A percentile compares a stretch with the other conserved stretches of the same genome.
Conservation (phyloP, 2,797 vertebrate species). For the Enteromius unitaeniatus region DNA sequence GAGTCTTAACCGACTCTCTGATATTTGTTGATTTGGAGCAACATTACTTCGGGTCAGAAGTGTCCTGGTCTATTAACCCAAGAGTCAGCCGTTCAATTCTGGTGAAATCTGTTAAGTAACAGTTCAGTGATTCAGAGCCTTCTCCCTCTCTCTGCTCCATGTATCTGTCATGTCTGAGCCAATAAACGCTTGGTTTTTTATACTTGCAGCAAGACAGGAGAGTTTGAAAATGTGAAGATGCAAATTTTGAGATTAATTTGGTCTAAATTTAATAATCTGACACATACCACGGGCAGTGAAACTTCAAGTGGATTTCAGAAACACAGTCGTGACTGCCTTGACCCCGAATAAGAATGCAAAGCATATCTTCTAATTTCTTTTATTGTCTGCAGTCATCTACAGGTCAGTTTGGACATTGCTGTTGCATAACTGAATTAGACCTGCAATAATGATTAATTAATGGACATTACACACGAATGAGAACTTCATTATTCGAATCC, state of each 20-base stretch:
- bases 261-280: background rate
- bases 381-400: conserved; percentile 19
- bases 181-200: background rate
- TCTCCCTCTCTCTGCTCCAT: conserved; percentile 19
- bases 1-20: conserved; percentile 22
- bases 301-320: background rate
- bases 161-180: conserved; percentile 34
- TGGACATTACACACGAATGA: conserved; percentile 41
- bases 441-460: conserved; percentile 57
- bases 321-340: conserved; percentile 22
- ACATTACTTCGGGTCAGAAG: conserved; percentile 40
- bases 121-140: conserved; percentile 43
- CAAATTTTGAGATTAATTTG: background rate
- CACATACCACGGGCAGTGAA: background rate
- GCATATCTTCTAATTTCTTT: conserved; percentile 10
- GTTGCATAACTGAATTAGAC: conserved; percentile 40
- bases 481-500: conserved; percentile 48
- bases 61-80: conserved; percentile 46
- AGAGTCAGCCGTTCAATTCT: conserved; percentile 37
- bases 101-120: conserved; percentile 46
- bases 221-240: background rate
- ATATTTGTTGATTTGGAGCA: conserved; percentile 46
- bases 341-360: conserved; percentile 22
- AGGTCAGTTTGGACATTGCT: background rate
- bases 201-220: background rate